Conservation (phyloP, 1,140 invertebrate species). For the Bombus sibiricus region DNA sequence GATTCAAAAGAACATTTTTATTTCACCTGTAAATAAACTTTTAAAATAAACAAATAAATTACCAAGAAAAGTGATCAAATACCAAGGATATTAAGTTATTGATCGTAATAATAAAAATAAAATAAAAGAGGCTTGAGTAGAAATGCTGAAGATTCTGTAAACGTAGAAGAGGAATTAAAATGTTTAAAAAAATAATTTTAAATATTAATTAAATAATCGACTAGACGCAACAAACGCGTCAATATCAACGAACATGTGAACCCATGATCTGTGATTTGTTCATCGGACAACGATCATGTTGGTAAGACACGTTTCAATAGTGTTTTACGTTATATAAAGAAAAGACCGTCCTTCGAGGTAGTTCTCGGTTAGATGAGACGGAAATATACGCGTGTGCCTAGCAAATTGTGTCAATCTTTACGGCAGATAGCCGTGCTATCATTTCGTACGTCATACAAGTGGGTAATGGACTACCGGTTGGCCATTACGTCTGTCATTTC, state of each 20-base stretch:
- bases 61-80: no score
- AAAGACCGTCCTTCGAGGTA: slow-evolving; percentile 30
- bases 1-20: no score
- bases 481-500: slow-evolving; percentile 45
- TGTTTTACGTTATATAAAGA: neutral
- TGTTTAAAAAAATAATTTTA: no score
- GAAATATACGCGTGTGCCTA: slow-evolving; percentile 2
- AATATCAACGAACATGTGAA: neutral
- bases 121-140: no score
- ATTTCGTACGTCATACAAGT: slow-evolving; percentile 45
- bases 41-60: no score
- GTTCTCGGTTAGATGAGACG: neutral
- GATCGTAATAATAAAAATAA: no score
- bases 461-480: slow-evolving; percentile 35
- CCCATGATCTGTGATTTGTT: neutral
- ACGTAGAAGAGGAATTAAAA: no score
- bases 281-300: neutral
- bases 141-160: no score
- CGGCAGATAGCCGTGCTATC: slow-evolving; percentile 41
- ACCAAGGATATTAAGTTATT: no score
- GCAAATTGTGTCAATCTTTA: slow-evolving; percentile 47
- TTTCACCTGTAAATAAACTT: no score
- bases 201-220: neutral
- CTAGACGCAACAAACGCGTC: neutral
- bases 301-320: neutral